A percentile compares a stretch with the other conserved stretches of the same genome.
These are phyloP conservation scores for Macrostomum cliftonense DNA, from an alignment of 2,888 invertebrate genomes.

Conservation along the genomic window DNA sequence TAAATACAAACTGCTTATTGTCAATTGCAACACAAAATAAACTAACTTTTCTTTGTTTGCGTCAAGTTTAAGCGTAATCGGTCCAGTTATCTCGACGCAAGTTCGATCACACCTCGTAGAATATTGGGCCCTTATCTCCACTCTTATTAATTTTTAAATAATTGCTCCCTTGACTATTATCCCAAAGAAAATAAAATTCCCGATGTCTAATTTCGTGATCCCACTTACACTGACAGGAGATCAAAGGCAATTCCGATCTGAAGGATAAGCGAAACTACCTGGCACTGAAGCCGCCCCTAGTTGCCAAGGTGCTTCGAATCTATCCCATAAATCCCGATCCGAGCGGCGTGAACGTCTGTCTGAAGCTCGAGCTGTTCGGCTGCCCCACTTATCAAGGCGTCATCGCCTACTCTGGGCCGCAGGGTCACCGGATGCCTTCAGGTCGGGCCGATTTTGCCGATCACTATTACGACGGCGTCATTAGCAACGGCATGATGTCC, in stretches of 20 bases:
- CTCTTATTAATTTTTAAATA: no score
- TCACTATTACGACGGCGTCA: conserved; percentile 56
- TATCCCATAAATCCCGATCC: conserved; percentile 62
- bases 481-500: conserved; percentile 42
- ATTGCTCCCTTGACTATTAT: no score
- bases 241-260: conserved; percentile 68
- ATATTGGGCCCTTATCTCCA: no score
- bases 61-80: no score
- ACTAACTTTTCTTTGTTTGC: no score
- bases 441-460: conserved; percentile 73
- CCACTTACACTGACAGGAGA: conserved; percentile 44
- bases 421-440: conserved; percentile 47
- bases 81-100: no score
- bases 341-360: conserved; percentile 55
- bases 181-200: no score
- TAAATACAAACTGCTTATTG: no score
- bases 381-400: conserved; percentile 42
- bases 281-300: conserved; percentile 53
- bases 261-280: conserved; percentile 37
- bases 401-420: not conserved
- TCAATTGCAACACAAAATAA: no score
- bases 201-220: no score
- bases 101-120: no score
- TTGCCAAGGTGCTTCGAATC: conserved; percentile 65
- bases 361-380: conserved; percentile 73